Percentiles rank a stretch among this genome's conserved stretches.
Conservation (phyloP, 1,140 invertebrate genomes). For the Drosophila quadrilineata region DNA sequence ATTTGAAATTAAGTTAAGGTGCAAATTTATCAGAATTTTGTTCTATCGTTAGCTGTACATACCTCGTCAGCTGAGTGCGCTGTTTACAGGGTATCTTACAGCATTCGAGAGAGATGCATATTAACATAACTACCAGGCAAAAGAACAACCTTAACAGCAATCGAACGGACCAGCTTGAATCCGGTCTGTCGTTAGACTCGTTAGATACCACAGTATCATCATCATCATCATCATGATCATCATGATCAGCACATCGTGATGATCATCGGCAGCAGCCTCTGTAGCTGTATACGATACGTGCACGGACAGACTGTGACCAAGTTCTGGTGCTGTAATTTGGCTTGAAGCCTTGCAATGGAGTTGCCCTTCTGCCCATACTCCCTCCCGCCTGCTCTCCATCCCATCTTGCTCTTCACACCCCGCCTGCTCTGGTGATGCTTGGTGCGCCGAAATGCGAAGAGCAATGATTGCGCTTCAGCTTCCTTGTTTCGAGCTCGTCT, state of each 20-base stretch:
- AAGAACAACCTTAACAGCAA: constrained; percentile 36
- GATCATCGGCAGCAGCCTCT: not conserved
- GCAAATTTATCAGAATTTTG: not conserved
- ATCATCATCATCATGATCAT: too few relatives aligned
- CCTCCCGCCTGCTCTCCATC: not conserved
- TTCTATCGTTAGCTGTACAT: not conserved
- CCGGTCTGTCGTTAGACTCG: constrained; percentile 66
- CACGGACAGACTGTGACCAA: constrained; percentile 59
- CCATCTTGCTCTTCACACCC: constrained; percentile 25
- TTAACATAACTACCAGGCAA: constrained; percentile 69
- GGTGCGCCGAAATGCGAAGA: too few relatives aligned
- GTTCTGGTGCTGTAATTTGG: constrained; percentile 67
- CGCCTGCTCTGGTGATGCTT: too few relatives aligned
- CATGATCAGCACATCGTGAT: too few relatives aligned
- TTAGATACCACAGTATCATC: constrained; percentile 64
- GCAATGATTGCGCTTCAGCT: constrained; percentile 56
- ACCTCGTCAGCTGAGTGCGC: not conserved
- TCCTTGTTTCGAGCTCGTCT: constrained; percentile 75
- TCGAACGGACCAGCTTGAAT: constrained; percentile 35
- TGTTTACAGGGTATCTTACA: constrained; percentile 21
- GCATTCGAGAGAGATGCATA: constrained; percentile 51
- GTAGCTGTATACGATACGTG: not conserved
- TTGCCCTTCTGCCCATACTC: not conserved
- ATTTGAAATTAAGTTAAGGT: not conserved
- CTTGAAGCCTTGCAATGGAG: constrained; percentile 28